These are phyloP conservation scores for Atlantisia rogersi DNA, from an alignment of 2,113 vertebrate genomes.

Conservation along the genomic window DNA sequence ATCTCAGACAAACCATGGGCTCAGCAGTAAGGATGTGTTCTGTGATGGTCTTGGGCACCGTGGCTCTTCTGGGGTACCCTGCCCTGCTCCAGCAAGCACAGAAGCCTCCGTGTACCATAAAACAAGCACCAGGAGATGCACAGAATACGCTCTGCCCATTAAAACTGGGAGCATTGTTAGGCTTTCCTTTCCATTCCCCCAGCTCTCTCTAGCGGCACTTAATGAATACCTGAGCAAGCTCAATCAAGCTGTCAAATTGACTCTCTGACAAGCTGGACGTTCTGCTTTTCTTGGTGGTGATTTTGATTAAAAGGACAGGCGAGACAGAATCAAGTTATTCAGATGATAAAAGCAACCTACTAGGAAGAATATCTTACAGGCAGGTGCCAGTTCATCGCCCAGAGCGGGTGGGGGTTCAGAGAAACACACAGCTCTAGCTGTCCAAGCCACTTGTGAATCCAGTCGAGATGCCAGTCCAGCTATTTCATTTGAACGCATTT, in stretches of 20 bases:
- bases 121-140: background rate
- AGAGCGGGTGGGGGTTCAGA: background rate
- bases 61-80: background rate
- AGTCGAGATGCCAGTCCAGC: background rate
- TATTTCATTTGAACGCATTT: background rate
- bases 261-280: background rate
- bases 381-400: background rate
- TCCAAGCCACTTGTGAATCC: background rate
- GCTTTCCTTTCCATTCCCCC: background rate
- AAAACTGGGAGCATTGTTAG: background rate
- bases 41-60: background rate
- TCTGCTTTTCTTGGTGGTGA: background rate
- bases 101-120: background rate
- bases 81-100: background rate
- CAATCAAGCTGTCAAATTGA: slow-evolving; percentile 5
- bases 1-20: background rate
- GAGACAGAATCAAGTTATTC: background rate
- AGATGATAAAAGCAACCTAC: background rate
- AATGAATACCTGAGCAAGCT: background rate
- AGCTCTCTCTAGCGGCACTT: background rate
- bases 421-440: background rate
- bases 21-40: fast-evolving
- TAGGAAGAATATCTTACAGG: background rate
- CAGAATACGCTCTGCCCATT: background rate
- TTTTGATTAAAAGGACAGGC: slow-evolving; percentile 9